Base-by-base conservation (phyloP, 1,140 invertebrate species). In the Melitaea cinxia region DNA sequence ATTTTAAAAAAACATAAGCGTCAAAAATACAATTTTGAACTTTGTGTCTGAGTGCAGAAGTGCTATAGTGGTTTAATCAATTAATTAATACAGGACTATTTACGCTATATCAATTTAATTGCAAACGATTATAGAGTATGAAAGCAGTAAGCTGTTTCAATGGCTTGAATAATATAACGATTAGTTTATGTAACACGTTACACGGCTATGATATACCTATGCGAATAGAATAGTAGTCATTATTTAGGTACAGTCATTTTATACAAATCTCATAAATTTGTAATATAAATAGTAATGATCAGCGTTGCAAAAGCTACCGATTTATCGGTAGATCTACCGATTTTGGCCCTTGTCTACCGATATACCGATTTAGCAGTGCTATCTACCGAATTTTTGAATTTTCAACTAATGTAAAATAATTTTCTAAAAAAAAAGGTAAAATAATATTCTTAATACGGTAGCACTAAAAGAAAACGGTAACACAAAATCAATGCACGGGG, bases 111-210 rank as follows among this genome's bases (percentile, higher is more conserved):
- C 42, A 23, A 47, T 47, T 47, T 47, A 47, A 47, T 47, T 47
- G 42, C 42, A n/a, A 24, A 47, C 14, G 10, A 23, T 23, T 21
- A 47, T 47, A 10, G 19, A 10, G 23, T 47, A 47, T 47, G 42
- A 47, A 47, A 47, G 42, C 23, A 17, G 5, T 47, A 21, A 45
- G 42, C 42, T n/a, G n/a, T n/a, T 56, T 42, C 19, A 56, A 56
- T 56, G 10, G 7, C 42, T 42, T 56, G 42, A 56, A 56, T 56
- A 26, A 56, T 56, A 45, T 56, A 23, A 23, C 26, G 23, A 56
- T 56, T 56, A 26, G 35, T 15, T 61, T 24, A 37, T 35, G 17
- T 17, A 37, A 55, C 33, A 24, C 21, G 54, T 24, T 47, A 23
- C 42, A 24, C 10, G 19, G 15, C 9, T 1, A 0, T 1, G 7